A percentile compares a stretch with the other conserved stretches of the same genome.
Conservation (phyloP, 2,797 vertebrate species). For the Linurgus olivaceus region DNA sequence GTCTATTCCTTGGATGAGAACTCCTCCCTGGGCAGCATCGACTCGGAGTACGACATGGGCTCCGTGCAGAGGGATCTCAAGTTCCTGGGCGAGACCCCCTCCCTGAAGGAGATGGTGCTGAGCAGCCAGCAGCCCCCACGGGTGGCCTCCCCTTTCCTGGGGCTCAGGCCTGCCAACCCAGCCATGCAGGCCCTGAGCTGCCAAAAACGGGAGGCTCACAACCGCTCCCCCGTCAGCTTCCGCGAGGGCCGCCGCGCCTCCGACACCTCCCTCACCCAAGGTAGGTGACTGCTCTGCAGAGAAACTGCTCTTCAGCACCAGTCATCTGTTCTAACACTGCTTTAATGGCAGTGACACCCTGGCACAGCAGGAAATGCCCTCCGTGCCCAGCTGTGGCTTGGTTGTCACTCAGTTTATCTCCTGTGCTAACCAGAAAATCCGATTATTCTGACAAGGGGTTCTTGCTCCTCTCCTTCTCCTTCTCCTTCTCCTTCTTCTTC, state of each 20-base stretch:
- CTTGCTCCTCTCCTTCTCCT: not conserved
- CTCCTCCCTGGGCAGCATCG: conserved; percentile 89
- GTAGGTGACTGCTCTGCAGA: conserved; percentile 43
- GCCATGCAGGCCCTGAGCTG: conserved; percentile 87
- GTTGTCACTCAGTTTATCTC: not conserved
- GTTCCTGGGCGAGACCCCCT: conserved; percentile 85
- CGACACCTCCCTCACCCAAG: conserved; percentile 97
- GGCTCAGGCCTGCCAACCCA: conserved; percentile 86
- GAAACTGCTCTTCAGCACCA: accelerated
- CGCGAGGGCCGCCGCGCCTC: conserved; percentile 94
- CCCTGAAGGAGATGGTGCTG: conserved; percentile 83
- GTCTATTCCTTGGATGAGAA: conserved; percentile 87
- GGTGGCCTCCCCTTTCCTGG: conserved; percentile 82
- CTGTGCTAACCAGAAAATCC: not conserved
- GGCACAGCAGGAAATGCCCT: accelerated
- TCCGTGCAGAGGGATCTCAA: conserved; percentile 88
- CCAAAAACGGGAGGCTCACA: conserved; percentile 90
- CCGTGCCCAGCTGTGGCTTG: accelerated
- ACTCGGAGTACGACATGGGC: conserved; percentile 92
- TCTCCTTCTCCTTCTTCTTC: too few relatives aligned
- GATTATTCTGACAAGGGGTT: not conserved
- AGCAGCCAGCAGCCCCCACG: conserved; percentile 76
- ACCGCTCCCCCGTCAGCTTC: conserved; percentile 96
- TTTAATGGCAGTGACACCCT: accelerated
- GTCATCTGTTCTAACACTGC: accelerated